Conservation (phyloP, 2,113 vertebrate genomes). For the Rhinichthys klamathensis region DNA sequence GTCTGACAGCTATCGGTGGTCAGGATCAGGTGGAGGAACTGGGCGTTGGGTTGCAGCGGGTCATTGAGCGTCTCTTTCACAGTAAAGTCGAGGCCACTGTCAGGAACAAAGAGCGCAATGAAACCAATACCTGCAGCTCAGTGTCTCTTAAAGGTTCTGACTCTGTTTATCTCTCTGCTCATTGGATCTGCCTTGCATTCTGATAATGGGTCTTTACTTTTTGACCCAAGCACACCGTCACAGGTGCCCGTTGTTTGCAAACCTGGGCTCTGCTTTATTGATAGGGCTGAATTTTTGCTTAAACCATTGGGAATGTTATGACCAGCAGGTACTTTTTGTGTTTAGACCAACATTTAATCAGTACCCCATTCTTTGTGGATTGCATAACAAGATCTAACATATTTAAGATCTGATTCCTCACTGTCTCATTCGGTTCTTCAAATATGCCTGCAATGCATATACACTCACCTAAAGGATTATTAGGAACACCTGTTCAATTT, state of each 20-base stretch:
- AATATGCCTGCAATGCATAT: too few relatives aligned
- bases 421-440: not conserved
- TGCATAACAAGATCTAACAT: not conserved
- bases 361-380: not conserved
- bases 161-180: constrained; percentile 11
- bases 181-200: not conserved
- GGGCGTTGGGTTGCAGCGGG: constrained; percentile 32
- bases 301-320: not conserved
- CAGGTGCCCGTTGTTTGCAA: constrained; percentile 7
- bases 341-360: not conserved
- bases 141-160: not conserved
- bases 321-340: not conserved
- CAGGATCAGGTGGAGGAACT: constrained; percentile 37
- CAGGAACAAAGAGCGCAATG: not conserved
- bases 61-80: constrained; percentile 16
- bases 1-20: not conserved
- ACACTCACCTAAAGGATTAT: too few relatives aligned
- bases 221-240: not conserved
- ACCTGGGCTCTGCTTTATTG: not conserved
- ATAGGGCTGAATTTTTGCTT: not conserved
- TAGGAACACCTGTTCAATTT: too few relatives aligned
- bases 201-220: not conserved
- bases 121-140: constrained; percentile 9
- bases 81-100: not conserved
- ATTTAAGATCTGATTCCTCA: not conserved